phyloP scores from a whole-genome alignment of 2,888 invertebrate species.

The Rhingia rostrata region DNA sequence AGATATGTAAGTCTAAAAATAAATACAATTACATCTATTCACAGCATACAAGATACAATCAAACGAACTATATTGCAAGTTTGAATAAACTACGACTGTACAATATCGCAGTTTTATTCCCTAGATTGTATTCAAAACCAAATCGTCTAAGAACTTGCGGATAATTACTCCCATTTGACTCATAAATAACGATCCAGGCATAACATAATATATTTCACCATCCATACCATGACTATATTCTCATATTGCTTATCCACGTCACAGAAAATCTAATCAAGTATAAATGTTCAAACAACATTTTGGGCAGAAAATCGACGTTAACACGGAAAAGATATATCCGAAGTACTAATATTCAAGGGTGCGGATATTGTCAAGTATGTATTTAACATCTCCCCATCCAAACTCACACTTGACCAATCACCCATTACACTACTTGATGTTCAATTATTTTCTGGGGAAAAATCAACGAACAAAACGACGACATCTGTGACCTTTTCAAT shows the following conservation, averaged over 20 bases:
- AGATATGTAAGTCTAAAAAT: too few relatives aligned
- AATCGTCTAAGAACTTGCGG: slow-evolving; percentile 73
- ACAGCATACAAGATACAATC: too few relatives aligned
- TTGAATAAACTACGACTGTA: neutral
- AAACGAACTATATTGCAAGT: too few relatives aligned
- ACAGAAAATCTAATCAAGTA: slow-evolving; percentile 42
- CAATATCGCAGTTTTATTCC: neutral
- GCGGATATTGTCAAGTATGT: slow-evolving; percentile 64
- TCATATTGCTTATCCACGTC: neutral
- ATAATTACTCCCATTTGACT: slow-evolving; percentile 81
- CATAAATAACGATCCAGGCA: slow-evolving; percentile 77
- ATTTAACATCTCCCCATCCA: slow-evolving; percentile 62
- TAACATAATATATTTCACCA: slow-evolving; percentile 76
- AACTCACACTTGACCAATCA: slow-evolving; percentile 69
- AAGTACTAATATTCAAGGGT: slow-evolving; percentile 64
- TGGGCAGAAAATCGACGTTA: slow-evolving; percentile 5
- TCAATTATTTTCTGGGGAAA: slow-evolving; percentile 70
- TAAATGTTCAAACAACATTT: slow-evolving; percentile 39
- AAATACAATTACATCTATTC: too few relatives aligned
- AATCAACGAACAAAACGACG: slow-evolving; percentile 66
- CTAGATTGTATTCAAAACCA: slow-evolving; percentile 6
- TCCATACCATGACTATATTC: slow-evolving; percentile 25
- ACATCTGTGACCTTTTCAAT: slow-evolving; percentile 74
- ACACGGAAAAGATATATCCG: slow-evolving; percentile 43
- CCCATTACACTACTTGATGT: slow-evolving; percentile 72